A percentile compares a stretch with the other conserved stretches of the same genome.
These are phyloP conservation scores for Caenorhabditis briggsae DNA, from an alignment of 1,140 invertebrate genomes.

Conservation along the genomic window DNA sequence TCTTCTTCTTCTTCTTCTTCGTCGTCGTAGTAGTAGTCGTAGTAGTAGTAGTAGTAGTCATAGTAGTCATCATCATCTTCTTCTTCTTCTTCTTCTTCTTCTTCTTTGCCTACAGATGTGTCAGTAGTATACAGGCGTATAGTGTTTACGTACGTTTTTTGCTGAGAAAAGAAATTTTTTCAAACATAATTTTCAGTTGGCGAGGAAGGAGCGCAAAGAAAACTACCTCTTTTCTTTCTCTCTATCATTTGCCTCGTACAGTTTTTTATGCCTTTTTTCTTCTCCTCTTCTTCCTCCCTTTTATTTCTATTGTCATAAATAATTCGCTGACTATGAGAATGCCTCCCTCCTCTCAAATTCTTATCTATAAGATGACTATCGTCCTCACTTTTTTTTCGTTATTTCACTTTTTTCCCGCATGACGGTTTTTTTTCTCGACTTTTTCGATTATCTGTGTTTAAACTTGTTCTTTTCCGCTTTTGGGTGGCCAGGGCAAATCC, in stretches of 20 bases:
- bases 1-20: too few species aligned
- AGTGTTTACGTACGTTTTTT: constrained; percentile 49
- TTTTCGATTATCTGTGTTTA: constrained; percentile 17
- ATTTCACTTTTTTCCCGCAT: not conserved
- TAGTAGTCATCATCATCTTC: too few species aligned
- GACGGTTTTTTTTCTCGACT: not conserved
- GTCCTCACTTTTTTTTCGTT: constrained; percentile 2
- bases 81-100: constrained; percentile 3
- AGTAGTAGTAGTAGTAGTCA: too few species aligned
- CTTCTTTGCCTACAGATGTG: constrained; percentile 32
- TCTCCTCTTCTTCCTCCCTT: not conserved
- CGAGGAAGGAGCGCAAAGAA: not conserved
- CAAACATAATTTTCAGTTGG: constrained; percentile 49
- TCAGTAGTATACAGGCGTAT: constrained; percentile 54
- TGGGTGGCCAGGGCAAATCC: not conserved
- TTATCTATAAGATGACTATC: constrained; percentile 50
- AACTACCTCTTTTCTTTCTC: not conserved
- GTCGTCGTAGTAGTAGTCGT: too few species aligned
- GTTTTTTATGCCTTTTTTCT: constrained; percentile 9
- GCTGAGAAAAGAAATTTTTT: constrained; percentile 35
- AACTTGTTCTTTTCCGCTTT: constrained; percentile 34
- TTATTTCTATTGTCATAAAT: constrained; percentile 43
- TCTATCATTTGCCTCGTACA: not conserved
- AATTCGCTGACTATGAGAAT: constrained; percentile 38
- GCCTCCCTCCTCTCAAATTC: not conserved